Evolutionary conservation across 2,888 invertebrate species (phyloP).

Genomic region (Tenthredo distinguenda): DNA sequence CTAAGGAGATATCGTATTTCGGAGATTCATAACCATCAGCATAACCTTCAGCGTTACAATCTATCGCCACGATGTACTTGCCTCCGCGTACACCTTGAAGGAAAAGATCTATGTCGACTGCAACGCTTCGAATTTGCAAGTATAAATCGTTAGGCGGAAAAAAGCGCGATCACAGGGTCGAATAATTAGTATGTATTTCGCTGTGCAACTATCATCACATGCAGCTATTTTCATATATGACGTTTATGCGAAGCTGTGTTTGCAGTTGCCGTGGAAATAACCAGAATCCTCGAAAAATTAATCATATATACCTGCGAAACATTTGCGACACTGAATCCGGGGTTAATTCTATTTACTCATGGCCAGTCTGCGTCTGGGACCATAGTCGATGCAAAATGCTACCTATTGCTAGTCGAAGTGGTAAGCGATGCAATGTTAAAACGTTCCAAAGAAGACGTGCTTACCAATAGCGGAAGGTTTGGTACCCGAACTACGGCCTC

Average conservation of each 20-base stretch:
- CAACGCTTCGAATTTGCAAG: constrained; percentile 44
- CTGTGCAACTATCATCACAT: neutral
- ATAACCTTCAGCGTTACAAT: constrained; percentile 3
- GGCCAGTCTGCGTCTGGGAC: neutral
- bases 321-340: constrained; percentile 20
- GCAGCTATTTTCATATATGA: neutral
- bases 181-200: constrained; percentile 24
- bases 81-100: constrained; percentile 9
- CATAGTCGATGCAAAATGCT: constrained; percentile 21
- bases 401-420: neutral
- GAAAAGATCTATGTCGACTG: constrained; percentile 37
- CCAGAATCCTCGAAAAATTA: neutral
- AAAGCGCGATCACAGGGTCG: constrained; percentile 29
- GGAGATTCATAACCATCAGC: constrained; percentile 30
- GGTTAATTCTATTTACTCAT: neutral
- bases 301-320: constrained; percentile 36
- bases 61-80: constrained; percentile 5
- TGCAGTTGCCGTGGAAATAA: neutral
- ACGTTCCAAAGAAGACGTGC: constrained; percentile 66
- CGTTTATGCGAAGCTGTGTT: neutral
- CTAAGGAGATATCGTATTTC: neutral
- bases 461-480: constrained; percentile 87
- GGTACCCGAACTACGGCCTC: constrained; percentile 83
- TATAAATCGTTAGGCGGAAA: constrained; percentile 37
- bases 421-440: constrained; percentile 47